phyloP scores from a whole-genome alignment of 2,888 invertebrate species.

The Zonitis immaculata region DNA sequence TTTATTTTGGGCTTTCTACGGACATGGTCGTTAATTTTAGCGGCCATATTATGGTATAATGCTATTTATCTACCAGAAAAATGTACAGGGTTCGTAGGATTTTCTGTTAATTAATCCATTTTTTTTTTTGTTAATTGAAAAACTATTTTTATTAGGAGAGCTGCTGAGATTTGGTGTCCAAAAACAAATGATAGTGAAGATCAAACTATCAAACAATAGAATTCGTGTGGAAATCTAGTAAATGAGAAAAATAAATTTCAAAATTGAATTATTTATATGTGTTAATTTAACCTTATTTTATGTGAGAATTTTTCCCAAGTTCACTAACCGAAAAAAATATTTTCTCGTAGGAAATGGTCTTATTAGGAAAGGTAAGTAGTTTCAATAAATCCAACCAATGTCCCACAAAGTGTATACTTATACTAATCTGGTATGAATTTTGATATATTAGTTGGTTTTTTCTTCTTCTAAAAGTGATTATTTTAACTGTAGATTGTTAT shows the following conservation, averaged over 20 bases:
- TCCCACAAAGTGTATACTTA: too few relatives aligned
- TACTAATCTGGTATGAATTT: too few relatives aligned
- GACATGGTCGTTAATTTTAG: constrained; percentile 72
- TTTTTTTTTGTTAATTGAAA: not conserved
- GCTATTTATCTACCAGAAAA: constrained; percentile 57
- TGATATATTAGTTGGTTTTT: too few relatives aligned
- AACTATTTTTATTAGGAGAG: constrained; percentile 19
- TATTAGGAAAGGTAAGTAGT: too few relatives aligned
- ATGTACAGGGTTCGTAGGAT: constrained; percentile 56
- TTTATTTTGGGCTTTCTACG: constrained; percentile 72
- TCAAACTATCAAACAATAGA: not conserved
- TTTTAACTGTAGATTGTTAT: too few relatives aligned
- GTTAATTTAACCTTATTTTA: not conserved
- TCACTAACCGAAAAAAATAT: too few relatives aligned
- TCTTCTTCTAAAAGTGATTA: too few relatives aligned
- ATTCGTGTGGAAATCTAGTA: not conserved
- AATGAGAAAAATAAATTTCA: not conserved
- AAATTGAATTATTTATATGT: not conserved
- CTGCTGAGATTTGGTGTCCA: constrained; percentile 22
- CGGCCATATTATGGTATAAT: constrained; percentile 63
- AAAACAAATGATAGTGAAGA: constrained; percentile 3
- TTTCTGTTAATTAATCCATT: too few relatives aligned
- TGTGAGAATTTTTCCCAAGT: too few relatives aligned
- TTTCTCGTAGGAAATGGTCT: too few relatives aligned
- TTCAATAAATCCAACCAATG: too few relatives aligned